phyloP scores from a whole-genome alignment of 2,797 vertebrate species.

The Melanogrammus aeglefinus region DNA sequence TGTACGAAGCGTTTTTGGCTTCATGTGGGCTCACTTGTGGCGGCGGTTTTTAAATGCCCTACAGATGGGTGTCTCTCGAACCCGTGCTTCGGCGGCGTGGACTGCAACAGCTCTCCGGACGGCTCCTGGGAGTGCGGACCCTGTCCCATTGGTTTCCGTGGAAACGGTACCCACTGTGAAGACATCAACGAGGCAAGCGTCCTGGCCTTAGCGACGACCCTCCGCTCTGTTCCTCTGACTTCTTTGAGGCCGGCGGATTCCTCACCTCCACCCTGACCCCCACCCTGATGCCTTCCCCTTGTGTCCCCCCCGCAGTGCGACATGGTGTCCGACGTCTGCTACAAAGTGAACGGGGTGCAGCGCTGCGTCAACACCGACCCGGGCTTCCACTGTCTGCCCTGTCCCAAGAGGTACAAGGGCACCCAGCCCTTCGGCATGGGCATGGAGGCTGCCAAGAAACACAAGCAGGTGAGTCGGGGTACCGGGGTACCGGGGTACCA shows the following conservation, averaged over 20 bases:
- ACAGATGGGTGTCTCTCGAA: slow-evolving; percentile 95
- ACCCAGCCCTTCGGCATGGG: slow-evolving; percentile 91
- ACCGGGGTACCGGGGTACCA: background rate
- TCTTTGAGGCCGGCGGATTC: background rate
- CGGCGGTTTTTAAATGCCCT: slow-evolving; percentile 29
- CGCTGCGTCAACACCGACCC: slow-evolving; percentile 93
- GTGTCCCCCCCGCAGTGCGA: slow-evolving; percentile 77
- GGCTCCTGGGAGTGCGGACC: slow-evolving; percentile 96
- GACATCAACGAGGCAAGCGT: slow-evolving; percentile 90
- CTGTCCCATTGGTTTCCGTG: slow-evolving; percentile 89
- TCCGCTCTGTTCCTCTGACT: background rate
- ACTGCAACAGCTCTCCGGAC: slow-evolving; percentile 89
- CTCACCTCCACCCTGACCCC: too few species aligned
- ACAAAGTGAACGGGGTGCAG: slow-evolving; percentile 77
- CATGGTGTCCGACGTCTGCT: slow-evolving; percentile 89
- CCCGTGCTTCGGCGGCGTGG: slow-evolving; percentile 91
- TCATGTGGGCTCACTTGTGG: slow-evolving; percentile 24
- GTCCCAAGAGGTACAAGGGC: slow-evolving; percentile 93
- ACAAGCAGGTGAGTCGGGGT: slow-evolving; percentile 83
- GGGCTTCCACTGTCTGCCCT: slow-evolving; percentile 93
- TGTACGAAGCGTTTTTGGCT: background rate
- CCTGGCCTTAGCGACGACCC: background rate
- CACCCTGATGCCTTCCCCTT: background rate
- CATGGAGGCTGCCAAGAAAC: slow-evolving; percentile 82
- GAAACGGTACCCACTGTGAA: slow-evolving; percentile 89